A percentile compares a stretch with the other conserved stretches of the same genome.
phyloP scores from a whole-genome alignment of 2,888 invertebrate species.

The Teleogryllus oceanicus region DNA sequence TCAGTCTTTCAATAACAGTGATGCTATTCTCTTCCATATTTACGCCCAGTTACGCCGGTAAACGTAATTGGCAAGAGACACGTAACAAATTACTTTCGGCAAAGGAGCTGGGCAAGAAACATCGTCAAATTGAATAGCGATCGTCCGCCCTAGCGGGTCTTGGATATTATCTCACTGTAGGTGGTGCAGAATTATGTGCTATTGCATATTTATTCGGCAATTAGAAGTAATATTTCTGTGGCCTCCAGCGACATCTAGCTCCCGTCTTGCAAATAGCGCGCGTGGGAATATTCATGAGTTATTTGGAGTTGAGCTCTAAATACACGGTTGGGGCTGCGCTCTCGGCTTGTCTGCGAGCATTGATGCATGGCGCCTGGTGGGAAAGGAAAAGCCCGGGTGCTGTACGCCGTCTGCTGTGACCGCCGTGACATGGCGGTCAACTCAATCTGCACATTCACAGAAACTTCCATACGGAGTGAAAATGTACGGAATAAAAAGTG shows the following conservation, averaged over 20 bases:
- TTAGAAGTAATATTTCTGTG: constrained; percentile 5
- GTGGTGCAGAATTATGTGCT: constrained; percentile 1
- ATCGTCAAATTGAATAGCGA: background rate
- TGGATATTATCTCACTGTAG: background rate
- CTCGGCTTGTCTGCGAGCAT: background rate
- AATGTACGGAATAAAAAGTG: no score
- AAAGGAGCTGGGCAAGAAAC: background rate
- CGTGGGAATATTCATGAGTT: constrained; percentile 2
- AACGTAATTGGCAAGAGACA: background rate
- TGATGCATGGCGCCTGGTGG: background rate
- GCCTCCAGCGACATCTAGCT: background rate
- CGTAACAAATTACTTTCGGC: background rate
- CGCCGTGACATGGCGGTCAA: no score
- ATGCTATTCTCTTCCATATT: background rate
- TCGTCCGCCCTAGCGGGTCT: background rate
- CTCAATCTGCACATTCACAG: no score
- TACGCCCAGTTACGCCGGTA: background rate
- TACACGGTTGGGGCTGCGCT: background rate
- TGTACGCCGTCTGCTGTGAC: no score
- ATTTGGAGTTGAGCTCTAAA: background rate
- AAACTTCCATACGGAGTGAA: no score
- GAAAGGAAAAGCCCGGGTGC: background rate
- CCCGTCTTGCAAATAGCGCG: background rate
- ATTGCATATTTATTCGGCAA: constrained; percentile 10
- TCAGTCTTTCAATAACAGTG: no score